Evolutionary conservation across 2,888 invertebrate genomes (phyloP).

Genomic region (Sphinx pinastri): DNA sequence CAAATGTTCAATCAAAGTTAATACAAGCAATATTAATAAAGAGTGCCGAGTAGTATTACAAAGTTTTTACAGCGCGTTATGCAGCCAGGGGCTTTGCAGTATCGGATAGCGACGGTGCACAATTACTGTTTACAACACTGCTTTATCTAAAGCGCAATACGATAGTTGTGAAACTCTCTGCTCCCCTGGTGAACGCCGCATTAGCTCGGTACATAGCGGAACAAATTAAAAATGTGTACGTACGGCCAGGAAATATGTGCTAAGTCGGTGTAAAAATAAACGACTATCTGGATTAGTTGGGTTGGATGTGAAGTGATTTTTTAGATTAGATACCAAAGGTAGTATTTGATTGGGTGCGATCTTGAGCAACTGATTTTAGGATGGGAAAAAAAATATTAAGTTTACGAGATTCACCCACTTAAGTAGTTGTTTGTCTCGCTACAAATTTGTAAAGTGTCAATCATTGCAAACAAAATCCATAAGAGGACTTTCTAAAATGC

Average conservation of each 20-base stretch:
- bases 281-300: neutral
- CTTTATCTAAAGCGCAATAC: conserved; percentile 26
- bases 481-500: too few relatives aligned
- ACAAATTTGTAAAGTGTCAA: too few relatives aligned
- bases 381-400: too few relatives aligned
- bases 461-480: too few relatives aligned
- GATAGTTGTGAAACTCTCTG: conserved; percentile 14
- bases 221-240: conserved; percentile 4
- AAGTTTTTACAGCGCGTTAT: conserved; percentile 13
- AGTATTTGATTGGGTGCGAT: too few relatives aligned
- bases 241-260: neutral
- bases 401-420: too few relatives aligned
- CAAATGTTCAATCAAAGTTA: conserved; percentile 7
- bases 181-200: conserved; percentile 4
- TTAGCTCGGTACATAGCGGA: conserved; percentile 3
- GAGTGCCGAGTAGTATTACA: conserved; percentile 1
- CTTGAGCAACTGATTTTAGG: too few relatives aligned
- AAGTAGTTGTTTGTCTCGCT: too few relatives aligned
- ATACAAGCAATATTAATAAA: conserved; percentile 5
- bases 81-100: conserved; percentile 16
- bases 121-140: conserved; percentile 24
- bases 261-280: neutral
- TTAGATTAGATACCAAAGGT: too few relatives aligned
- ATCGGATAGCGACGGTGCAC: conserved; percentile 26
- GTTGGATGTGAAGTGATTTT: too few relatives aligned